Base-by-base conservation (phyloP, 2,888 invertebrate genomes). In the Eilema depressum region DNA sequence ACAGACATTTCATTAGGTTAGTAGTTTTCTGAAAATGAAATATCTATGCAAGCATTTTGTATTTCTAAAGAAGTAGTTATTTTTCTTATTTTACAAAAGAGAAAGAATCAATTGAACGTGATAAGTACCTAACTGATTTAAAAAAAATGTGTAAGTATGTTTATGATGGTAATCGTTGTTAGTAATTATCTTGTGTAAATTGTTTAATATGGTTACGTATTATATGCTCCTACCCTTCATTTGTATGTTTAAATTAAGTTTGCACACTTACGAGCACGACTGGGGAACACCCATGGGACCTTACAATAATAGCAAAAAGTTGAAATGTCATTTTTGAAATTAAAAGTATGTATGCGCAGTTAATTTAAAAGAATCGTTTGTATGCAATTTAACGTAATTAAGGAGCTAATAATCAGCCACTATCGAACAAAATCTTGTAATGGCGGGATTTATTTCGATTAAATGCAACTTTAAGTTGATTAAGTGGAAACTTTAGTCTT, bases 341-440 rank as follows among this genome's bases (percentile, higher is more conserved):
- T n/a, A 10, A n/a, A 26, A 26, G 56, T 56, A 41, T 10, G 47
- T 28, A 47, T 63, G 25, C 23, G 47, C 28, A 53, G n/a, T 65
- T 63, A 63, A 26, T 41, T 63, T 63, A 41, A 37, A 63, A 41
- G 20, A 25, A 17, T 17, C 17, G 17, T 63, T 63, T 23, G 25
- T n/a, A 25, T 17, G 37, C 17, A 25, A 41, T 41, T 12, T 3
- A 37, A 23, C 41, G 17, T 63, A 26, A 41, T 63, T 63, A 63
- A 41, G 25, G 63, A 63, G 63, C 41, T 30, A 65, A 65, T 53
- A 26, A 20, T 53, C 28, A 53, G 53, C 53, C 23, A 20, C 53
- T 28, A 14, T 28, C 64, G 64, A 65, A 65, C 64, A 65, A 65
- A 62, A 65, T 14, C 28, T 65, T 59, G 28, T 26, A 28, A 59